phyloP scores from a whole-genome alignment of 2,113 vertebrate species.

The Rhinopithecus roxellana region DNA sequence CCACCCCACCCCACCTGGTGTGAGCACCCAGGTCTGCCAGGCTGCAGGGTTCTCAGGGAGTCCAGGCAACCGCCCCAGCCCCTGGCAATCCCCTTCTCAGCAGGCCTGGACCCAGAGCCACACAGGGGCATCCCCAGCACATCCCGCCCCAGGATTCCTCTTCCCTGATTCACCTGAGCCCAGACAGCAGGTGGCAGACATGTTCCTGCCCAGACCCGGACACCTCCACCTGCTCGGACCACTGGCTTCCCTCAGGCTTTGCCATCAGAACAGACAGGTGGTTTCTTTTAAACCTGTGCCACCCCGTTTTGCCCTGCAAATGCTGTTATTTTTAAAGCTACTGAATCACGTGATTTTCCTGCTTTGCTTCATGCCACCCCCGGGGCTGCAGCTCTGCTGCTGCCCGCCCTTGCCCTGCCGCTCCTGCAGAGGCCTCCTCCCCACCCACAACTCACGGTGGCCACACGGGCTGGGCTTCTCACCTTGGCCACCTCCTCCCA shows the following conservation, averaged over 20 bases:
- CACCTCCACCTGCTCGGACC: not conserved
- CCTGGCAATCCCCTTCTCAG: not conserved
- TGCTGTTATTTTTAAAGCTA: not conserved
- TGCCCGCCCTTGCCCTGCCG: not conserved
- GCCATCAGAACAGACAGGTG: not conserved
- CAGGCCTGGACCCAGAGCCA: not conserved
- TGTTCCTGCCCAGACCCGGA: not conserved
- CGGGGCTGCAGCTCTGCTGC: too few species aligned
- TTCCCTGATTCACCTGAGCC: not conserved
- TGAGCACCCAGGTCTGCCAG: too few species aligned
- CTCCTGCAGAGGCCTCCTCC: not conserved
- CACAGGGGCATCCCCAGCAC: too few species aligned
- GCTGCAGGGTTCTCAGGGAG: too few species aligned
- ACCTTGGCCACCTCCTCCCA: not conserved
- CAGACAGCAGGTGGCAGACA: not conserved
- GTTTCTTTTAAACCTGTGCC: not conserved
- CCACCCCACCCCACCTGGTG: too few species aligned
- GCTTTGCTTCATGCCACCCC: too few species aligned
- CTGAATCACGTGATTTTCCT: not conserved
- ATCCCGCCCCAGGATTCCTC: not conserved
- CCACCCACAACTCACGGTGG: not conserved
- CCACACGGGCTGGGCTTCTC: not conserved
- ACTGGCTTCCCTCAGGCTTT: not conserved
- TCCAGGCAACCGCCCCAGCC: not conserved
- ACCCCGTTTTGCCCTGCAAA: not conserved